A percentile compares a stretch with the other conserved stretches of the same genome.
phyloP scores from a whole-genome alignment of 30 jellyfish, hydroid and myxozoan genomes.

The Hydractinia symbiolongicarpus region DNA sequence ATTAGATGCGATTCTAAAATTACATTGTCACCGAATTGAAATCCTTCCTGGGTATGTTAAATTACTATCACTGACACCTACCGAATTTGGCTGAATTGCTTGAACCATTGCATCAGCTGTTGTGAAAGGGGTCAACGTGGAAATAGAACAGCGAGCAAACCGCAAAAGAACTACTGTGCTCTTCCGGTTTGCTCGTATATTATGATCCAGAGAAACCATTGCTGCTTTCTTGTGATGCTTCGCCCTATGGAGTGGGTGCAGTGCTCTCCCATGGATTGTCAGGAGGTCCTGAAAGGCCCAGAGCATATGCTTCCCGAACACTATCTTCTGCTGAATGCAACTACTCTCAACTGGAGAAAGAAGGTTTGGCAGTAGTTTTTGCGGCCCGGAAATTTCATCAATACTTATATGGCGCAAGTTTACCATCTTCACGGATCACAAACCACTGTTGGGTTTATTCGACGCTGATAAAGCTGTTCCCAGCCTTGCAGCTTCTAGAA shows the following conservation, averaged over 20 bases:
- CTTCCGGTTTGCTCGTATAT: conserved; percentile 10
- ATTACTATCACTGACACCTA: conserved; percentile 36
- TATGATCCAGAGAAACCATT: conserved; percentile 39
- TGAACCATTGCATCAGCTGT: neutral
- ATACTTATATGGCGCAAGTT: neutral
- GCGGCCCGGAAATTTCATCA: conserved; percentile 5
- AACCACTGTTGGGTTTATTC: conserved; percentile 9
- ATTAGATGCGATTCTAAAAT: conserved; percentile 37
- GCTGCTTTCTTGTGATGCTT: conserved; percentile 36
- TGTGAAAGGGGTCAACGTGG: neutral
- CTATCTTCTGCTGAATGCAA: conserved; percentile 33
- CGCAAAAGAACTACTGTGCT: conserved; percentile 10
- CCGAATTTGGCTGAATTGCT: conserved; percentile 22
- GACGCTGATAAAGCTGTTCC: conserved; percentile 10
- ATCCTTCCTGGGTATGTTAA: conserved; percentile 41
- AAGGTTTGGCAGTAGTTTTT: neutral
- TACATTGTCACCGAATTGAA: conserved; percentile 26
- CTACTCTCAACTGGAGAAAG: conserved; percentile 29
- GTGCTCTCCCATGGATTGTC: conserved; percentile 31
- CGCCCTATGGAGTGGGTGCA: conserved; percentile 41
- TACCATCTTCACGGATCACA: conserved; percentile 33
- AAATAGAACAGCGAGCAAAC: neutral
- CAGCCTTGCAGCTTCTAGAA: neutral
- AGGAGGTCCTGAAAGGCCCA: conserved; percentile 10
- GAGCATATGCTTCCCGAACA: conserved; percentile 27